Evolutionary conservation across 2,797 vertebrate genomes (phyloP), one percentile per base, ranked within the genome.

Genomic region (Callimico goeldii): DNA sequence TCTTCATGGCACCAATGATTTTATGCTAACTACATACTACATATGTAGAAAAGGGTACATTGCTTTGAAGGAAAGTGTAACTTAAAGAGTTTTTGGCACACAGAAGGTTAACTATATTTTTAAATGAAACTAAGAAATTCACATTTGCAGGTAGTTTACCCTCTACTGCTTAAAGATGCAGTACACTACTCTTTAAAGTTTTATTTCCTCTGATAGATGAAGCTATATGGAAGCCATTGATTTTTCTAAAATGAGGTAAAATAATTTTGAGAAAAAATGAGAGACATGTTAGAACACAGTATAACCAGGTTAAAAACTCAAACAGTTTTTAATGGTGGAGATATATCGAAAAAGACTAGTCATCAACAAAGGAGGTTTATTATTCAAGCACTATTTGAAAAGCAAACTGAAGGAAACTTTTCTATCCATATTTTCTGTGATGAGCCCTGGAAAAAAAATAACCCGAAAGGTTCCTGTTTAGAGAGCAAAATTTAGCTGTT

Each of bases 1-100:
- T 98, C 98, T 92, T 98, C 98, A 98, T 99, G 99, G 98, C 98
- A 99, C 98, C 98, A 98, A 98, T 99, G 98, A 98, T 98, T 98
- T 98, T 98, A 98, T 98, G 98, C 98, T 99, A 98, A 98, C 98
- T 98, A 98, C 98, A 97, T 98, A 98, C 61, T 98, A 98, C 95
- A 95, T 98, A 98, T 98, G 98, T 99, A 99, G 98, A 99, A 99
- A 99, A 99, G 98, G 95, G 98, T 98, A 99, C 98, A 98, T 97
- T 96, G 95, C 84, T 98, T 98, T 92, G 96, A 98, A 98, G 98
- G 98, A 98, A 98, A 98, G 98, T 93, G 97, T 98, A 98, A 98
- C 98, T 97, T 98, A 98, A 98, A 97, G 98, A 98, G 97, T 97
- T 98, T 99, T 99, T 99, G 99, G 99, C 99, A 99, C 99, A 98